Evolutionary conservation across 2,797 vertebrate genomes (phyloP).

Genomic region (Natrix natrix): DNA sequence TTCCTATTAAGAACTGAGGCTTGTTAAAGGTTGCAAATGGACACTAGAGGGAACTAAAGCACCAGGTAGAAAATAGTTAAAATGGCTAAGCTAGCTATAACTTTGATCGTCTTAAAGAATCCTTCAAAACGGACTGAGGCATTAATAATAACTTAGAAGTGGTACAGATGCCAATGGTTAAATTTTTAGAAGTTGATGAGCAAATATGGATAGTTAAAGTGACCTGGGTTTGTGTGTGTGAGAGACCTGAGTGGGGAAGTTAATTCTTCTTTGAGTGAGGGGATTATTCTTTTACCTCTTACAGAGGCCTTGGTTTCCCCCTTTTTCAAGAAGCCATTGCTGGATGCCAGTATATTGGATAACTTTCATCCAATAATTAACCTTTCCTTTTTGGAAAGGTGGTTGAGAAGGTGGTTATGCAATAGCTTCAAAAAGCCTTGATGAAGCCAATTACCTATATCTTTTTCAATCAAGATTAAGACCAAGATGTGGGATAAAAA

Average conservation of each 20-base stretch:
- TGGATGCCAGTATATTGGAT: background rate
- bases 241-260: background rate
- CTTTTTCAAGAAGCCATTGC: background rate
- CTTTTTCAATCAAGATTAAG: background rate
- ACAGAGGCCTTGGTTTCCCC: background rate
- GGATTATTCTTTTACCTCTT: background rate
- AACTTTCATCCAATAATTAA: background rate
- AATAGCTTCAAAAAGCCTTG: background rate
- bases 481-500: background rate
- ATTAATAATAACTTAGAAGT: background rate
- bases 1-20: background rate
- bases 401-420: background rate
- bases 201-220: background rate
- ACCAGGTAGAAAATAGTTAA: background rate
- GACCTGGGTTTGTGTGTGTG: background rate
- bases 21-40: background rate
- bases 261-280: background rate
- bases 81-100: background rate
- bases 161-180: background rate
- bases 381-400: background rate
- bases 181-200: background rate
- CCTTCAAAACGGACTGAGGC: background rate
- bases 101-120: background rate
- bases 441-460: background rate
- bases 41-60: background rate